These are phyloP conservation scores for Spea multiplicata DNA, from an alignment of 2,113 vertebrate genomes.

Conservation along the genomic window DNA sequence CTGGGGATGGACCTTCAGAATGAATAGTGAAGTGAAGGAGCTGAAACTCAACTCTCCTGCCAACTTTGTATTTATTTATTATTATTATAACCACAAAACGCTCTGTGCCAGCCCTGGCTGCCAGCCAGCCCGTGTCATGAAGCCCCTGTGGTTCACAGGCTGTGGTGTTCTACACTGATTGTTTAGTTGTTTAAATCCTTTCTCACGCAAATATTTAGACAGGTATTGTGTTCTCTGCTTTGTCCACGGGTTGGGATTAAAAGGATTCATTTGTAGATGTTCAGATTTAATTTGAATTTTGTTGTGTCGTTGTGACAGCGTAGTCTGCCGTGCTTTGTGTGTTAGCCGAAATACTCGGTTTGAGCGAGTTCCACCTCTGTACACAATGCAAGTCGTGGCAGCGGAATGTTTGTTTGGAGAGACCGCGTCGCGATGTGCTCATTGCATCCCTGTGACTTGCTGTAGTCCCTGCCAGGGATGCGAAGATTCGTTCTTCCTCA, in stretches of 20 bases:
- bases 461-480: no score
- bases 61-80: no score
- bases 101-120: constrained; percentile 7
- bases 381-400: not conserved
- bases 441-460: no score
- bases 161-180: not conserved
- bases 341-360: not conserved
- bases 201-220: constrained; percentile 26
- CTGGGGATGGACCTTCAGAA: no score
- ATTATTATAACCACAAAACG: not conserved
- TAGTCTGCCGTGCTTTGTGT: not conserved
- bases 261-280: not conserved
- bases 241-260: not conserved
- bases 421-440: no score
- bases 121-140: constrained; percentile 9
- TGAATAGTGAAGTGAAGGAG: no score
- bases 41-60: no score
- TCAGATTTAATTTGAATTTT: not conserved
- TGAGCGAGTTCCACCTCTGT: not conserved
- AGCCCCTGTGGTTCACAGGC: constrained; percentile 8
- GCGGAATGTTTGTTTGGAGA: no score
- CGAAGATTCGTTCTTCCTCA: no score
- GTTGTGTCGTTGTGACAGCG: not conserved
- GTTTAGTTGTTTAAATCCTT: constrained; percentile 4
- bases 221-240: constrained; percentile 2